Evolutionary conservation across 2,797 vertebrate species (phyloP), one percentile per base, ranked within the genome.

Genomic region (Alca torda): DNA sequence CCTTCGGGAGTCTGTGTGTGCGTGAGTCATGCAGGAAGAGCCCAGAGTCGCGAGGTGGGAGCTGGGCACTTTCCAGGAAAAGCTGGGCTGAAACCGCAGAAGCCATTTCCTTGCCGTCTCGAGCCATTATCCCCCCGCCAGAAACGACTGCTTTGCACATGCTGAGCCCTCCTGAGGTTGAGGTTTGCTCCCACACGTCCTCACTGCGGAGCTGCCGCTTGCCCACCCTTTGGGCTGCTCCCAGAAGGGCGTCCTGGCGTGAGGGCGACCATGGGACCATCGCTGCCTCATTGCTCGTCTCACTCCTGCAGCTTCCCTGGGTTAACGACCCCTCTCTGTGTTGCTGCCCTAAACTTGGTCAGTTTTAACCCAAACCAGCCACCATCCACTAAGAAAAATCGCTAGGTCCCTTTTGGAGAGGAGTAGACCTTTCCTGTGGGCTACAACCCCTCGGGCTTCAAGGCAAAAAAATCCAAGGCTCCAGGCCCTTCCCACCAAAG

Each of bases 51-150:
- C 1, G 64, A 93, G 94, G 80, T 93, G 96, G 94, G 86, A 97
- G 93, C 75, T 83, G 94, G 94, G 95, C 93, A 60, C 84, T 93
- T 96, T 91, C 96, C 93, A 94, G 81, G 95, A 95, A 95, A 95
- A 96, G 78, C 84, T 41, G 81, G 81, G 60, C 64, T 87, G 50
- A 75, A 69, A 92, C 93, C 95, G 1, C 94, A 92, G 76, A 23
- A 95, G 64, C 81, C 84, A 65, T 95, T 96, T 94, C 90, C 96
- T 96, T 10, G 35, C 93, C 90, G 65, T 13, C 72, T 72, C 1
- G 1, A 84, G 64, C 72, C 84, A 45, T 81, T 9, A 53, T 57
- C 24, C 30, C 77, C 56, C 51, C 1, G 1, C 35, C 88, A 83
- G 68, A 14, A 60, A 45, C 0, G 4, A 37, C 37, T 61, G 64